Evolutionary conservation across 2,888 invertebrate species (phyloP), one percentile per base, ranked within the genome.

Genomic region (Colletes collaris): DNA sequence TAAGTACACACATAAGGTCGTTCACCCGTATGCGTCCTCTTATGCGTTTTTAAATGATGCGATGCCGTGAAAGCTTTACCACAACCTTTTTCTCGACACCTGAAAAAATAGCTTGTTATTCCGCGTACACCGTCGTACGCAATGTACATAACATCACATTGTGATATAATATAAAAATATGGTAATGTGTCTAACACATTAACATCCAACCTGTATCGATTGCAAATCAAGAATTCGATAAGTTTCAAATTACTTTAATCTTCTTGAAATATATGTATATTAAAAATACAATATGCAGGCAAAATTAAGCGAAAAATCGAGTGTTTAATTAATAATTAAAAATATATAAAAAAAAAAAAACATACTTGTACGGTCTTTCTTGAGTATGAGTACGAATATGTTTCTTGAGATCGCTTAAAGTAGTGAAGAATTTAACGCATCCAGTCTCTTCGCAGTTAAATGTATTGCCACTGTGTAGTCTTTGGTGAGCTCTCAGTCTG

Each of bases 31-130:
- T 98, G 97, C 6, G 97, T 97, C 74, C 98, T 95, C 49, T 95
- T 95, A 91, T 99, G 98, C 0, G 98, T 98, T 93, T 98, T 98
- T 60, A 99, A 94, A 92, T 98, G 98, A 93, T 99, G 98, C 63
- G 98, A 98, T 27, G 98, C 98, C 1, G 97, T 97, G 93, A 99
- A 99, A 0, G 98, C 97, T 92, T 98, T 98, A 55, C 97, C 97
- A 92, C 98, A 98, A 5, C 97, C 97, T 82, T 96, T 95, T 89
- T 96, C 96, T 60, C 94, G 94, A 92, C 98, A 98, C 93, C 98
- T 97, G 88, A 89, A 89, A 87, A 27, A 10, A 8, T 46, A 46
- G 27, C 8, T 44, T 35, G 46, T 62, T 46, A 49, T 46, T 62
- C 35, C 11, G 4, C 16, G 6, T 7, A 16, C 2, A 19, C 0